These are phyloP conservation scores for Epinephelus cyanopodus DNA, from an alignment of 2,113 vertebrate genomes.

Conservation along the genomic window DNA sequence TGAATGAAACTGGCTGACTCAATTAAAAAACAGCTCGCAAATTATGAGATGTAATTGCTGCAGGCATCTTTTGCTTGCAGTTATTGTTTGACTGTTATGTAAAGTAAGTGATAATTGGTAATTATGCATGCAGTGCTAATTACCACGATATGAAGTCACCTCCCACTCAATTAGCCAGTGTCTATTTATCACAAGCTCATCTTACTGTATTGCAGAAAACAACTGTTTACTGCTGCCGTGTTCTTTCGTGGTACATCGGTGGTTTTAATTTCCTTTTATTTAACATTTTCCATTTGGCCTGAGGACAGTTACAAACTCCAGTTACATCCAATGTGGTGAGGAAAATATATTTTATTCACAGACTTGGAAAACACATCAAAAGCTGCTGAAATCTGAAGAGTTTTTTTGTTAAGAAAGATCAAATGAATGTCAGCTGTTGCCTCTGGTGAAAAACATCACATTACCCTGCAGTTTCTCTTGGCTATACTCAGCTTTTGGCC, in stretches of 20 bases:
- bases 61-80: constrained; percentile 56
- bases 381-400: too few species aligned
- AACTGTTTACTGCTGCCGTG: constrained; percentile 12
- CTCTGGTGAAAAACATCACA: background rate
- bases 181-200: constrained; percentile 49
- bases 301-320: background rate
- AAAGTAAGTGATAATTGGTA: constrained; percentile 67
- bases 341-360: background rate
- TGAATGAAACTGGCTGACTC: constrained; percentile 73
- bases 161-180: constrained; percentile 46
- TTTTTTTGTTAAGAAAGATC: background rate
- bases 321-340: background rate
- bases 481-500: background rate
- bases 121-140: constrained; percentile 71
- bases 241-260: background rate
- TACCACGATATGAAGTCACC: constrained; percentile 60
- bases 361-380: background rate
- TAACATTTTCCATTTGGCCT: background rate
- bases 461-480: background rate
- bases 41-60: constrained; percentile 73
- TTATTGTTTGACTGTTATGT: constrained; percentile 68
- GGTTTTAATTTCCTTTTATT: background rate
- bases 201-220: constrained; percentile 61
- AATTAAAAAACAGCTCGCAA: constrained; percentile 67
- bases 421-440: background rate